Evolutionary conservation across 2,797 vertebrate species (phyloP).

Genomic region (Simalia tracyae): DNA sequence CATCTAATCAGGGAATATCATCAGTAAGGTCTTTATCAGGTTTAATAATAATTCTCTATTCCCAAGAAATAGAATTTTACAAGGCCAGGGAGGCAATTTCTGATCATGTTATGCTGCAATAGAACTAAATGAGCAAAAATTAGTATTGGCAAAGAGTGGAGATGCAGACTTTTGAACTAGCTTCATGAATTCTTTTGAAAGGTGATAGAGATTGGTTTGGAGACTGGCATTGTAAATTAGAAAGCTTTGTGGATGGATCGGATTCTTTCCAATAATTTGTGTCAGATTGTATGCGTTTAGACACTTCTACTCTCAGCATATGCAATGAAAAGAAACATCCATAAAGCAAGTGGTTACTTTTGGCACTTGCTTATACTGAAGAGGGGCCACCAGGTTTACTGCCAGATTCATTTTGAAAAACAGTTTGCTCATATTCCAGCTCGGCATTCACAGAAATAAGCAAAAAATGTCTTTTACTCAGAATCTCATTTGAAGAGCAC

Average conservation of each 20-base stretch:
- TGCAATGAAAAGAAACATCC: constrained; percentile 11
- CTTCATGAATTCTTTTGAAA: constrained; percentile 14
- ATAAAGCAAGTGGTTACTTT: constrained; percentile 1
- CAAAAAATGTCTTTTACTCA: background rate
- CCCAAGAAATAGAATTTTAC: background rate
- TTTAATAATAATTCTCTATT: background rate
- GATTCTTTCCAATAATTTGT: background rate
- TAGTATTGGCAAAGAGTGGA: background rate
- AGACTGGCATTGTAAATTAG: constrained; percentile 10
- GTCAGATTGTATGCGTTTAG: background rate
- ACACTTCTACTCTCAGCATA: background rate
- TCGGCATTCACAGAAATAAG: background rate
- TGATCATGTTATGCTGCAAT: background rate
- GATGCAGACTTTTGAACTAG: background rate
- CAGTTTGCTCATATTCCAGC: constrained; percentile 8
- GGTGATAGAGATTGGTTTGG: background rate
- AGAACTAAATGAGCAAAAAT: background rate
- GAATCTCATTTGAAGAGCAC: constrained; percentile 6
- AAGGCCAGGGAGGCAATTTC: background rate
- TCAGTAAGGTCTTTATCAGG: background rate
- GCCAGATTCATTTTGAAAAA: background rate
- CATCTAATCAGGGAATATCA: background rate
- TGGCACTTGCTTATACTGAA: background rate
- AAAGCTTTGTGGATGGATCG: background rate
- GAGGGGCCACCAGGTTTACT: background rate